Evolutionary conservation across 2,888 invertebrate species (phyloP), one percentile per base, ranked within the genome.

Genomic region (Hyalella azteca): DNA sequence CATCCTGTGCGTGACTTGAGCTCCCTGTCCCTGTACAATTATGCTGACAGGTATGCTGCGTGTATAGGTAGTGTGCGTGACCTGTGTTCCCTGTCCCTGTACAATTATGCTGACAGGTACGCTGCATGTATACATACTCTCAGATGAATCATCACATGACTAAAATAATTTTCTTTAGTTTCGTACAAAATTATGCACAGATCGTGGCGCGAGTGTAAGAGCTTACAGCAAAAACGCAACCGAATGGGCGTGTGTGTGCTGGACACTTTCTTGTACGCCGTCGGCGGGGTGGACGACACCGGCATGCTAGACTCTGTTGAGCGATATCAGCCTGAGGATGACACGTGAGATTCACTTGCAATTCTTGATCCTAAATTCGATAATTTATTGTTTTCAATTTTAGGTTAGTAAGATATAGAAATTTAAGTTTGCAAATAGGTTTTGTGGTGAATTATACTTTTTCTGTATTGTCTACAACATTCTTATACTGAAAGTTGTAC

Each of bases 201-300:
- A 19, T 36, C 39, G 3, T 97, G 97, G 97, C 90, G 94, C 40
- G 93, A 94, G 0, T 94, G 95, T 66, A 88, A 92, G 91, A 87
- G 87, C 4, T 89, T 97, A 96, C 93, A 94, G 15, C 93, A 93
- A 73, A 93, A 96, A 0, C 89, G 97, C 75, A 95, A 96, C 88
- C 91, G 97, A 86, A 93, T 96, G 29, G 96, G 96, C 9, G 96
- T 96, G 4, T 95, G 95, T n/a, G 95, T 96, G 45, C 94, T 97
- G 92, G 96, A 97, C 87, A 95, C 94, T 36, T 89, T 94, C 84
- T 89, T 97, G 80, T 97, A 97, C 87, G 96, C 96, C 3, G 95
- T 96, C 0, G 97, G 97, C 0, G 97, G 97, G 0, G 95, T 95
- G 3, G 93, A 94, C 9, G 95, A 94, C 29, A 91, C 92, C 4